Percentiles rank a stretch among this genome's conserved stretches.
Evolutionary conservation across 2,888 invertebrate genomes (phyloP).

Genomic region (Phortica okadai): DNA sequence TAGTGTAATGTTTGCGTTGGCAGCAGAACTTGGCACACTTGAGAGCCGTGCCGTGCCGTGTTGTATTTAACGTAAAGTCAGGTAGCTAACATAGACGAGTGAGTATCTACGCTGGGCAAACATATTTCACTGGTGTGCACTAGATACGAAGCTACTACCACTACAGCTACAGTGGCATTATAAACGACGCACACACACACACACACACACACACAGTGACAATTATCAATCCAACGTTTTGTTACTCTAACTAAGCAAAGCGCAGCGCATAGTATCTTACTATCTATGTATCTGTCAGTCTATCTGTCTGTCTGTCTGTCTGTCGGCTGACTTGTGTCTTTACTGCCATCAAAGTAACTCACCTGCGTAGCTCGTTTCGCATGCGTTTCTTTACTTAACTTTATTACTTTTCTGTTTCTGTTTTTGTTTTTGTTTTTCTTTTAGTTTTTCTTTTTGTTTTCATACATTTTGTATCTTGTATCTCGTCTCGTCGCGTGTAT

Average conservation of each 20-base stretch:
- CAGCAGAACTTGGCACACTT: constrained; percentile 14
- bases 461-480: constrained; percentile 21
- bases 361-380: constrained; percentile 59
- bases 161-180: constrained; percentile 49
- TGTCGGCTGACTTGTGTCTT: not conserved
- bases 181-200: constrained; percentile 65
- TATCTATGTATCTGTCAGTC: not conserved
- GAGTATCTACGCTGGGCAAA: not conserved
- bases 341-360: constrained; percentile 51
- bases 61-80: constrained; percentile 5
- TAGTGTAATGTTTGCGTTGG: not conserved
- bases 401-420: constrained; percentile 60
- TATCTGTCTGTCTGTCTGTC: constrained; percentile 22
- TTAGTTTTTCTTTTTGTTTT: constrained; percentile 7
- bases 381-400: constrained; percentile 47
- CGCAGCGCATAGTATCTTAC: constrained; percentile 2
- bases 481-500: constrained; percentile 33
- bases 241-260: not conserved
- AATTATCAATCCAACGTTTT: constrained; percentile 60
- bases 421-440: constrained; percentile 37
- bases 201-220: constrained; percentile 50
- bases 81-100: not conserved
- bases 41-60: not conserved
- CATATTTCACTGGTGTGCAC: not conserved
- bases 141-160: not conserved